Conservation (phyloP, 1,140 invertebrate genomes). For the Trichomalopsis sarcophagae region DNA sequence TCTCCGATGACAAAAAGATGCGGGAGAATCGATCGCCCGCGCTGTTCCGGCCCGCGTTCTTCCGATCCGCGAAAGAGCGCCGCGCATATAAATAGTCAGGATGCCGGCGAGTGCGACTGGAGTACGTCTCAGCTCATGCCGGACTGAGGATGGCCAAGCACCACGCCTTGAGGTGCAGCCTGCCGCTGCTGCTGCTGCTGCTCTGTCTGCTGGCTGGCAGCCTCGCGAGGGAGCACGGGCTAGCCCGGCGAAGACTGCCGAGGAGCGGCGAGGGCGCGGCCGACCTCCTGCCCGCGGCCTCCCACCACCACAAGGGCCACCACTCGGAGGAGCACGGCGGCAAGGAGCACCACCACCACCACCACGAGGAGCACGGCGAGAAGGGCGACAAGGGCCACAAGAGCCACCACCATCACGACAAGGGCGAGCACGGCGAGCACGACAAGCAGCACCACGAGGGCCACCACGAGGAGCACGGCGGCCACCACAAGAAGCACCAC, state of each 20-base stretch:
- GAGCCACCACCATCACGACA: constrained; percentile 81
- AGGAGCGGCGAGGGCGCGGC: neutral
- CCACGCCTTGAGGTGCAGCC: neutral
- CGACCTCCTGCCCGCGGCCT: constrained; percentile 68
- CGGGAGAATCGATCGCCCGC: constrained; percentile 17
- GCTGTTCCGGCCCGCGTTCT: constrained; percentile 11
- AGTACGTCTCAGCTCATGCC: constrained; percentile 36
- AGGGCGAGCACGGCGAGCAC: constrained; percentile 79
- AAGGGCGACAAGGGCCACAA: constrained; percentile 83
- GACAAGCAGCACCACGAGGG: constrained; percentile 83
- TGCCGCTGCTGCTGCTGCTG: constrained; percentile 7
- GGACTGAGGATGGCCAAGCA: constrained; percentile 19
- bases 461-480: constrained; percentile 83
- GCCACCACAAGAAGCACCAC: constrained; percentile 85
- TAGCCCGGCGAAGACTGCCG: neutral
- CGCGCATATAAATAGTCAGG: constrained; percentile 43
- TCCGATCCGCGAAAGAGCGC: constrained; percentile 32
- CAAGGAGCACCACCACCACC: constrained; percentile 78
- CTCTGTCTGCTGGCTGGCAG: neutral
- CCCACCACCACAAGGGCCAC: constrained; percentile 78
- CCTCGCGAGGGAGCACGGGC: constrained; percentile 10
- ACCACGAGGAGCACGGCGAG: constrained; percentile 79
- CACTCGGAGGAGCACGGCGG: constrained; percentile 80
- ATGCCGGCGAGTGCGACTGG: constrained; percentile 15
- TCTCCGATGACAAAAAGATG: constrained; percentile 48